Evolutionary conservation across 2,888 invertebrate species (phyloP), one percentile per base, ranked within the genome.

Genomic region (Balanococcus diminutus): DNA sequence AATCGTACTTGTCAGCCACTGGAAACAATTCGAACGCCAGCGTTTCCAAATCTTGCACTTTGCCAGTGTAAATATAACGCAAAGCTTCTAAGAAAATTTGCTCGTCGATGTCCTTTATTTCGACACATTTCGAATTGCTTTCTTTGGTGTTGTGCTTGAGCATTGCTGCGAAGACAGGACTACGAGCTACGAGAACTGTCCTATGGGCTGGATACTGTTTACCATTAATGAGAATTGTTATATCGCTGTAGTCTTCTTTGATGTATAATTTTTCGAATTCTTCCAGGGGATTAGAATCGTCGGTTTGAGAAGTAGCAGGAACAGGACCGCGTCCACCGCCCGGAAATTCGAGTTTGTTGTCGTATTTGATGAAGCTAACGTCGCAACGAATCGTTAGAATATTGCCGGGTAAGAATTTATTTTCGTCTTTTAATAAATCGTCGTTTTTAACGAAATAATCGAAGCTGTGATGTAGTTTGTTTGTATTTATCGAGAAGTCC

Each of bases 21-120:
- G 98, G 98, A 89, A 99, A 92, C 89, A 99, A 92, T 91, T 98
- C 98, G 90, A 98, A 98, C 75, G 98, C 98, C 98, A 98, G 98
- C 91, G 97, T 97, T 91, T 98, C 98, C 89, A 99, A 92, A 91
- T 98, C 97, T 86, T 96, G 95, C 89, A 96, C 96, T 90, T 97
- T 96, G 87, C 98, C 99, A 87, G 99, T 99, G 91, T 99, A 99
- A 88, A 99, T 98, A 91, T 98, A 99, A 89, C 98, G 94, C 88
- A 99, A 91, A 97, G 99, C 98, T 91, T 99, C 99, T 88, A 96
- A 91, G 90, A 99, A 92, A 87, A 99, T 99, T 90, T 99, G 99
- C 90, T 98, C 96, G 91, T 99, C 99, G 82, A 99, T 98, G 91
- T 99, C 99, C 86, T 96, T 96, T 89, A 96, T 96, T 91, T 97